Conservation (phyloP, 2,113 vertebrate species). For the Delphinapterus leucas region DNA sequence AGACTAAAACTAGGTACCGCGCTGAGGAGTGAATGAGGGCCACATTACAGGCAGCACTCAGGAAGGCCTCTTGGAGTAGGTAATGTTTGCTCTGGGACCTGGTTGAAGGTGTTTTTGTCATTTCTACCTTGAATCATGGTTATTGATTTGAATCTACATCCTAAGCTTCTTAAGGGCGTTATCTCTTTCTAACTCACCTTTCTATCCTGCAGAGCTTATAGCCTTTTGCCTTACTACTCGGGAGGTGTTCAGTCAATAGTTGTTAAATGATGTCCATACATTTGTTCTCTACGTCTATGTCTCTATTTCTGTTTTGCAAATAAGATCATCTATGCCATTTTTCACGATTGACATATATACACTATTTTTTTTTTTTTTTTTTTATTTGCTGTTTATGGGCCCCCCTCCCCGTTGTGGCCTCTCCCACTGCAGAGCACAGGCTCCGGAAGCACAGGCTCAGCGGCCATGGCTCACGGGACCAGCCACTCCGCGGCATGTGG, state of each 20-base stretch:
- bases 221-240: background rate
- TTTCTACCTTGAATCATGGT: background rate
- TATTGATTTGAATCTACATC: background rate
- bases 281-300: too few relatives aligned
- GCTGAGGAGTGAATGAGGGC: background rate
- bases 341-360: too few relatives aligned
- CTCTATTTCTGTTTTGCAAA: too few relatives aligned
- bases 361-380: too few relatives aligned
- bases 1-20: background rate
- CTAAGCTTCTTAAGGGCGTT: background rate
- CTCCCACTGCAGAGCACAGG: too few relatives aligned
- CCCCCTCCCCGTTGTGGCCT: too few relatives aligned
- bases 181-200: background rate
- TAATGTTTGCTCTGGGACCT: background rate
- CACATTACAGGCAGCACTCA: fast-evolving
- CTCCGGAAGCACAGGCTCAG: too few relatives aligned
- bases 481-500: too few relatives aligned
- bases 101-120: background rate
- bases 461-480: too few relatives aligned
- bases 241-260: background rate
- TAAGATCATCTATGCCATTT: too few relatives aligned
- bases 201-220: background rate
- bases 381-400: too few relatives aligned
- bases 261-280: background rate
- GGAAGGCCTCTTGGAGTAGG: background rate